These are phyloP conservation scores for Lacerta bilineata DNA, from an alignment of 2,797 vertebrate genomes.

Conservation along the genomic window DNA sequence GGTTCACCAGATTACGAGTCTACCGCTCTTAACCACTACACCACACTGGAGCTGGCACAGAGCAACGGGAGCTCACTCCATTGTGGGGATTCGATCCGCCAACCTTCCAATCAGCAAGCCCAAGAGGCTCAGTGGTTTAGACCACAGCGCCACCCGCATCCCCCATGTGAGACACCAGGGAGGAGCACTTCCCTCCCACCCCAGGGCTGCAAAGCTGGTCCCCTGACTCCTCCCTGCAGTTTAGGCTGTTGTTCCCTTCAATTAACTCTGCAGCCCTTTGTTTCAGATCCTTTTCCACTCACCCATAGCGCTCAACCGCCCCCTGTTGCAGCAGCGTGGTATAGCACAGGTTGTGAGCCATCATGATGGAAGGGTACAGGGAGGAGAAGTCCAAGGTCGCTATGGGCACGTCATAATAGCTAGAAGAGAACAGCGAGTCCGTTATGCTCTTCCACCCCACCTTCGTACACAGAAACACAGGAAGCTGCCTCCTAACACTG, in stretches of 20 bases:
- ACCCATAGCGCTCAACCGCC: slow-evolving; percentile 52
- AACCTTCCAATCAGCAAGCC: no score
- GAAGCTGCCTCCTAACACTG: no score
- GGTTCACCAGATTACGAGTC: no score
- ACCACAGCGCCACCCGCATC: no score
- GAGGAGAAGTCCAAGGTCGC: slow-evolving; percentile 94
- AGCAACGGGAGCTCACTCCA: no score
- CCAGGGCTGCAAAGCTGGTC: background rate
- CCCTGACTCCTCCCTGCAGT: background rate
- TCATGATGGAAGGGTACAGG: slow-evolving; percentile 95
- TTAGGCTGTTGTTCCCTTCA: background rate
- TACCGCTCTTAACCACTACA: no score
- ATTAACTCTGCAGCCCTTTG: background rate
- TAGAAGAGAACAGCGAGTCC: slow-evolving; percentile 47
- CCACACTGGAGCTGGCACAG: no score
- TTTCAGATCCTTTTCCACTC: background rate
- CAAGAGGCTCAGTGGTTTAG: no score
- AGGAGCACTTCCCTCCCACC: background rate
- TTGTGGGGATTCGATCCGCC: no score
- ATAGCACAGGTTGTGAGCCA: slow-evolving; percentile 96
- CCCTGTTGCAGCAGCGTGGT: slow-evolving; percentile 89
- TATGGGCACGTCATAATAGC: slow-evolving; percentile 92
- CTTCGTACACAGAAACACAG: no score
- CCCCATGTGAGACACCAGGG: background rate
- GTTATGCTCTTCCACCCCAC: fast-evolving